These are phyloP conservation scores for Stenoptilia bipunctidactyla DNA, from an alignment of 2,888 invertebrate genomes.

Conservation along the genomic window DNA sequence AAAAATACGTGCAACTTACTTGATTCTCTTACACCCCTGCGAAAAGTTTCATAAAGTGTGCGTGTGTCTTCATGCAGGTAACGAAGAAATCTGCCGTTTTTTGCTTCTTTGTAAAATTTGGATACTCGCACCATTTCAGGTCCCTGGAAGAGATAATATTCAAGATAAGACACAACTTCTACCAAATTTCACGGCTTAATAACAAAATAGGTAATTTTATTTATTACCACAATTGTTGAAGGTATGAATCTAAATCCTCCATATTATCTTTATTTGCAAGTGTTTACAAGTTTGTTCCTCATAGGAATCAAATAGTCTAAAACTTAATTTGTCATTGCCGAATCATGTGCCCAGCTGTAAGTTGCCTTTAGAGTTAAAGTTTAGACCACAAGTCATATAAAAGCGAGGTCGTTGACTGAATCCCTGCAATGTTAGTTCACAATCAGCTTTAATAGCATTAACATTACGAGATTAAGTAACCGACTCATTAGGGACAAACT, in stretches of 20 bases:
- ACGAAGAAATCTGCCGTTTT: constrained; percentile 87
- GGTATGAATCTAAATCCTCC: too few relatives aligned
- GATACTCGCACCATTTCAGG: constrained; percentile 90
- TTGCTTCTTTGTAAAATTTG: constrained; percentile 90
- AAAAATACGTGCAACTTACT: constrained; percentile 75
- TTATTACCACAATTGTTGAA: too few relatives aligned
- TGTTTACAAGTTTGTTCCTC: too few relatives aligned
- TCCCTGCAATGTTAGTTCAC: constrained; percentile 35
- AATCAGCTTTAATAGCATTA: constrained; percentile 54
- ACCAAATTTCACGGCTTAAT: too few relatives aligned
- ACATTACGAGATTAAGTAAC: constrained; percentile 12
- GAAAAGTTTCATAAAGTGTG: constrained; percentile 91
- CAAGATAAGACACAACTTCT: too few relatives aligned
- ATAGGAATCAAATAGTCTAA: too few relatives aligned
- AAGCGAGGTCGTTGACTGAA: constrained; percentile 42
- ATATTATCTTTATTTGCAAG: too few relatives aligned
- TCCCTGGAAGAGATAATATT: too few relatives aligned
- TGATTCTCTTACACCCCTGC: constrained; percentile 92
- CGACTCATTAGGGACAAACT: background rate
- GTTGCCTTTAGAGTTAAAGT: too few relatives aligned
- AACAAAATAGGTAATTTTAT: too few relatives aligned
- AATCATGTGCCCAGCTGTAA: too few relatives aligned
- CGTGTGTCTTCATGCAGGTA: constrained; percentile 88
- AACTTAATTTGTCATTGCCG: too few relatives aligned
- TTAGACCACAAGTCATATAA: background rate